These are phyloP conservation scores for Turritopsis dohrnii DNA, from an alignment of 30 jellyfish, hydroid and myxozoan genomes.

Conservation along the genomic window DNA sequence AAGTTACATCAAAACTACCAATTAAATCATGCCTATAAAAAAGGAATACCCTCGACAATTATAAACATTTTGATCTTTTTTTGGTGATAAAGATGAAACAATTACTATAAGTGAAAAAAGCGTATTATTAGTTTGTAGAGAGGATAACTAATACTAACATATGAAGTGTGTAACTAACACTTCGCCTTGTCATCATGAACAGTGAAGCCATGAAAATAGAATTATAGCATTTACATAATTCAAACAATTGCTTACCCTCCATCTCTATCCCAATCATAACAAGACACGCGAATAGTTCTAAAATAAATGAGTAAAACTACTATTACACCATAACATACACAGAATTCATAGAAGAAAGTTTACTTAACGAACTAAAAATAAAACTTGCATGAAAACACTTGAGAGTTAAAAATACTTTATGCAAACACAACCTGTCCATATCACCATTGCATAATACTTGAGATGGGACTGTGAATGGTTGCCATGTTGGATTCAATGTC, in stretches of 20 bases:
- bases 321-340: not conserved
- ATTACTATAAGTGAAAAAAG: too few relatives aligned
- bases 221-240: not conserved
- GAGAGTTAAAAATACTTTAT: not conserved
- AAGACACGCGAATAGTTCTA: constrained; percentile 50
- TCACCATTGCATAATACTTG: constrained; percentile 81
- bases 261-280: constrained; percentile 77
- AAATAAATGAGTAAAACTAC: not conserved
- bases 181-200: too few relatives aligned
- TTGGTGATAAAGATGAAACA: too few relatives aligned
- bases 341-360: too few relatives aligned
- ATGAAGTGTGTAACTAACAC: too few relatives aligned
- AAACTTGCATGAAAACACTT: not conserved
- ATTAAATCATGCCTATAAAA: constrained; percentile 57
- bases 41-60: too few relatives aligned
- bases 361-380: too few relatives aligned
- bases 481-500: constrained; percentile 73
- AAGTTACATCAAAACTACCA: constrained; percentile 51
- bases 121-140: too few relatives aligned
- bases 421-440: constrained; percentile 48
- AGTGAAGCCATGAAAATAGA: too few relatives aligned
- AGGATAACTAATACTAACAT: too few relatives aligned
- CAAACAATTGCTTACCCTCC: constrained; percentile 50
- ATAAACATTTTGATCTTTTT: too few relatives aligned
- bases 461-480: constrained; percentile 56